Percentiles rank a stretch among this genome's conserved stretches.
phyloP scores from a whole-genome alignment of 2,797 vertebrate species.

The Semaprochilodus insignis region DNA sequence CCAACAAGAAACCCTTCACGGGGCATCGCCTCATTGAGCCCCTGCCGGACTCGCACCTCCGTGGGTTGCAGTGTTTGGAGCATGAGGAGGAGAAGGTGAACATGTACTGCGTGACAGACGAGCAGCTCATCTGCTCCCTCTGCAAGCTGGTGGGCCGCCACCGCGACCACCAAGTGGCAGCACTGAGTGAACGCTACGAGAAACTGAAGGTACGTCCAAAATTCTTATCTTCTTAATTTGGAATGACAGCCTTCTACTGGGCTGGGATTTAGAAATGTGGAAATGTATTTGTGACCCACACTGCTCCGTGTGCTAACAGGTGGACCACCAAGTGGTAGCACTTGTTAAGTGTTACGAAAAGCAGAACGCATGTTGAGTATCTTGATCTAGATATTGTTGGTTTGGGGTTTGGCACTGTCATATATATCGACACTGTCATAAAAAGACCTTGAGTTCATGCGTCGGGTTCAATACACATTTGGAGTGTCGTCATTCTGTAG shows the following conservation, averaged over 20 bases:
- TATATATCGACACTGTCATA: too few species aligned
- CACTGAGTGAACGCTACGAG: slow-evolving; percentile 92
- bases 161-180: slow-evolving; percentile 96
- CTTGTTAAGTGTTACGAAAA: slow-evolving; percentile 62
- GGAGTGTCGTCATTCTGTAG: too few species aligned
- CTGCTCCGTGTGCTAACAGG: slow-evolving; percentile 85
- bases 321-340: slow-evolving; percentile 94
- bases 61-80: slow-evolving; percentile 95
- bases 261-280: not conserved
- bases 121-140: slow-evolving; percentile 97
- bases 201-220: slow-evolving; percentile 91
- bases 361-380: too few species aligned
- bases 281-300: not conserved
- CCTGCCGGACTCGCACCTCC: slow-evolving; percentile 91
- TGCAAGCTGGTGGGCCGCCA: slow-evolving; percentile 98
- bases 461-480: too few species aligned
- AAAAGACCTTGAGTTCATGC: too few species aligned
- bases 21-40: slow-evolving; percentile 97
- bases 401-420: too few species aligned
- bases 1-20: slow-evolving; percentile 98
- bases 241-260: slow-evolving; percentile 23
- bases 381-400: too few species aligned
- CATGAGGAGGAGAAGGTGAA: slow-evolving; percentile 98
- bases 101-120: slow-evolving; percentile 99
- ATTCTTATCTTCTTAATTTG: slow-evolving; percentile 72